Percentiles rank a stretch among this genome's conserved stretches.
Evolutionary conservation across 92 coral and sea anemone species (phyloP).

Genomic region (Umimayanthus chanpuru): DNA sequence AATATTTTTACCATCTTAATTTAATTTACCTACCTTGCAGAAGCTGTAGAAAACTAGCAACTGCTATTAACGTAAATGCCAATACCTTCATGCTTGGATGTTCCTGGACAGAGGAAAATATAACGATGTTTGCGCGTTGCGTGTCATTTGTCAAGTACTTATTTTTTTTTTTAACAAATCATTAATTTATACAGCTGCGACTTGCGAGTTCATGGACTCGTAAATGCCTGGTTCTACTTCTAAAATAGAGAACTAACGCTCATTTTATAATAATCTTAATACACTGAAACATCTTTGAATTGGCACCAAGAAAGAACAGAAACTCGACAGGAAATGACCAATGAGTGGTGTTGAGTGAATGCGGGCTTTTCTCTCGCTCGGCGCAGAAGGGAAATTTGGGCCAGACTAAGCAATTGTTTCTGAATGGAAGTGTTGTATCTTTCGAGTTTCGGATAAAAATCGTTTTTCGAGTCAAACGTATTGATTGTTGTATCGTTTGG

Average conservation of each 20-base stretch:
- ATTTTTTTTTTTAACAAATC: too few relatives aligned
- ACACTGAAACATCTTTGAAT: background rate
- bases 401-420: too few relatives aligned
- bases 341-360: background rate
- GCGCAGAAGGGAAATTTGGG: too few relatives aligned
- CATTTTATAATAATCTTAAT: too few relatives aligned
- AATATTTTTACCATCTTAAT: too few relatives aligned
- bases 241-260: too few relatives aligned
- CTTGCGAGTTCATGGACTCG: background rate
- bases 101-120: background rate
- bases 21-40: background rate
- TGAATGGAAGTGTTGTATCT: too few relatives aligned
- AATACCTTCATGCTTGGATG: background rate
- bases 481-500: background rate
- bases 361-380: background rate
- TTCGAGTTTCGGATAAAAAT: too few relatives aligned
- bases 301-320: too few relatives aligned
- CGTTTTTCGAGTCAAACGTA: too few relatives aligned
- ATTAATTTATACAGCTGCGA: background rate
- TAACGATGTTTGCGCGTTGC: background rate
- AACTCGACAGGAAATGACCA: background rate
- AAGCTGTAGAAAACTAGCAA: background rate
- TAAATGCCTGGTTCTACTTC: background rate
- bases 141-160: too few relatives aligned
- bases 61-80: background rate